Conservation (phyloP, 2,888 invertebrate species). For the Augiades crinisus region DNA sequence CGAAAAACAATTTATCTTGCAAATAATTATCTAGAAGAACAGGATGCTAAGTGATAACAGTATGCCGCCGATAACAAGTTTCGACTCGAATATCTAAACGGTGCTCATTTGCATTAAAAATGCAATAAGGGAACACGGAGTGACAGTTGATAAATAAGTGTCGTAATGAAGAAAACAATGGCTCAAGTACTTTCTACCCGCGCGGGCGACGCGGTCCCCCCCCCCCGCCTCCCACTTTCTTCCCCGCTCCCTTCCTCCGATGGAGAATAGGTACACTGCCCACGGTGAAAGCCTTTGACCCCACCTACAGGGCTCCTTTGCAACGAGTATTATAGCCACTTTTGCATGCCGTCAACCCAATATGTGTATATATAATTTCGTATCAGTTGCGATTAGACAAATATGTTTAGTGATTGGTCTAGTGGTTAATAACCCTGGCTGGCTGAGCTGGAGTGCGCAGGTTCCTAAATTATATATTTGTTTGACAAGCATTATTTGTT, state of each 20-base stretch:
- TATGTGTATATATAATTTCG: too few relatives aligned
- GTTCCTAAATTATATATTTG: too few relatives aligned
- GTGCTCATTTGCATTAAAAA: constrained; percentile 63
- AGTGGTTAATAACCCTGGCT: too few relatives aligned
- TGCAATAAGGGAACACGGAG: constrained; percentile 54
- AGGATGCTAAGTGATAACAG: constrained; percentile 1
- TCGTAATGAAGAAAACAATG: constrained; percentile 76
- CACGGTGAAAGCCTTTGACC: constrained; percentile 76
- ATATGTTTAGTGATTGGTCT: too few relatives aligned
- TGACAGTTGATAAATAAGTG: constrained; percentile 70
- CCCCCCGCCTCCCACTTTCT: constrained; percentile 38
- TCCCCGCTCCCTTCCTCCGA: constrained; percentile 37
- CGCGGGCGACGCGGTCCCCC: constrained; percentile 49
- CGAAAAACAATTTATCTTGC: background rate
- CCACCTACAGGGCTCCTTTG: constrained; percentile 60
- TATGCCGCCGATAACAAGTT: constrained; percentile 31
- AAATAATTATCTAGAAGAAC: background rate
- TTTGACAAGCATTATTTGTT: too few relatives aligned
- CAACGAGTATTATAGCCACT: constrained; percentile 53
- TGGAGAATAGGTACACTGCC: constrained; percentile 44
- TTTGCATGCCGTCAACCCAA: constrained; percentile 42
- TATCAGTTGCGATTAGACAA: too few relatives aligned
- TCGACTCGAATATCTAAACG: constrained; percentile 36
- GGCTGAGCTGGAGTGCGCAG: too few relatives aligned
- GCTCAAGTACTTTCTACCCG: constrained; percentile 67